phyloP scores from a whole-genome alignment of 2,113 vertebrate genomes.

The Ranitomeya imitator region DNA sequence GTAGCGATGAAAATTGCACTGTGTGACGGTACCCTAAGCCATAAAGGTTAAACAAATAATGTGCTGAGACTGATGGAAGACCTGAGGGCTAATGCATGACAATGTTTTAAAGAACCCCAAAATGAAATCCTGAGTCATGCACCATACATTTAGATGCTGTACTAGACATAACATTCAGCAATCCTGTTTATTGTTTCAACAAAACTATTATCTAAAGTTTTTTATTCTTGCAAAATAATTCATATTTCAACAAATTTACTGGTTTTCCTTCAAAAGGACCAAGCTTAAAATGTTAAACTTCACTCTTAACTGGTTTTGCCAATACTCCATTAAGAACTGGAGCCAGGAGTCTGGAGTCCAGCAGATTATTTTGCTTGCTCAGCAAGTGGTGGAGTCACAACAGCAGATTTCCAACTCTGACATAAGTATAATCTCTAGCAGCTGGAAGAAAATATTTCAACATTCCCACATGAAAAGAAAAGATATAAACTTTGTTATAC shows the following conservation, averaged over 20 bases:
- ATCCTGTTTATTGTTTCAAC: neutral
- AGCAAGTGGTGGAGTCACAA: slow-evolving; percentile 5
- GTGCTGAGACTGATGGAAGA: too few species aligned
- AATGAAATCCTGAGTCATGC: too few species aligned
- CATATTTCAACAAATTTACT: too few species aligned
- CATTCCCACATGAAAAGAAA: slow-evolving; percentile 12
- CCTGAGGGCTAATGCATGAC: too few species aligned
- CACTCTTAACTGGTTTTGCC: neutral
- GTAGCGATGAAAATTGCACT: too few species aligned
- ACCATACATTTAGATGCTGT: too few species aligned
- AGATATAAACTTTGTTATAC: neutral
- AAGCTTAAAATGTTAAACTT: neutral
- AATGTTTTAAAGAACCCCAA: too few species aligned
- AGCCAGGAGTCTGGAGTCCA: slow-evolving; percentile 8
- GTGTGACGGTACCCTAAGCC: too few species aligned
- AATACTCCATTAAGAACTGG: neutral
- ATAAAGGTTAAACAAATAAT: too few species aligned
- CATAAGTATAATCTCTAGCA: slow-evolving; percentile 15
- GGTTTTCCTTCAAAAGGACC: neutral
- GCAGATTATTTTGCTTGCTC: slow-evolving; percentile 14
- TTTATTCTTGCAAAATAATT: neutral
- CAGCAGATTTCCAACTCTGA: neutral
- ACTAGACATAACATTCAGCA: neutral
- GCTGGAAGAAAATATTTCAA: neutral
- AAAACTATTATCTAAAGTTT: neutral